Conservation (phyloP, 2,888 invertebrate genomes). For the Microplitis manilae region DNA sequence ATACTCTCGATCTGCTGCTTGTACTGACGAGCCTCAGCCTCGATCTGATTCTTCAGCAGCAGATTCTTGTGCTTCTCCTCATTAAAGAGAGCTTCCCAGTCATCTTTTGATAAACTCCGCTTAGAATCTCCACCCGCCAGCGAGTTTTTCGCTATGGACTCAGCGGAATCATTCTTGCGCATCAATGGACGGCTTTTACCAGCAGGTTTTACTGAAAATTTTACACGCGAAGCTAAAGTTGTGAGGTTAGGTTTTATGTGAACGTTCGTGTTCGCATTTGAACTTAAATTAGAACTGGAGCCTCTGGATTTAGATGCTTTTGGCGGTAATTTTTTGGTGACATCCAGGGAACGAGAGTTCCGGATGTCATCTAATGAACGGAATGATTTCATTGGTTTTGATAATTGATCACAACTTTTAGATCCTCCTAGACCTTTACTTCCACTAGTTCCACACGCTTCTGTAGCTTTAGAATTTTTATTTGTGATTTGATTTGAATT, state of each 20-base stretch:
- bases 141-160: constrained; percentile 40
- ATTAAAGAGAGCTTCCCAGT: constrained; percentile 63
- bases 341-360: constrained; percentile 48
- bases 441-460: constrained; percentile 32
- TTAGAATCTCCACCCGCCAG: constrained; percentile 59
- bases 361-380: constrained; percentile 56
- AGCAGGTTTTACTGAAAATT: constrained; percentile 49
- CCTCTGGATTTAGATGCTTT: neutral
- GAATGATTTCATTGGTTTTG: constrained; percentile 53
- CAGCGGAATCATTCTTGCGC: constrained; percentile 50
- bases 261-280: neutral
- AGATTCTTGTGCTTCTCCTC: constrained; percentile 64
- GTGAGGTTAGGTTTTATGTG: constrained; percentile 24
- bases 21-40: constrained; percentile 63
- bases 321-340: constrained; percentile 45
- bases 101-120: constrained; percentile 53
- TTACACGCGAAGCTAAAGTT: constrained; percentile 50
- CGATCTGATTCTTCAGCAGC: constrained; percentile 63
- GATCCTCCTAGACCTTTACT: constrained; percentile 56
- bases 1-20: constrained; percentile 65
- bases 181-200: constrained; percentile 40
- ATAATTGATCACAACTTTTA: constrained; percentile 65
- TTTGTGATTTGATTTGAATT: neutral
- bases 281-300: neutral
- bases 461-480: constrained; percentile 37